Base-by-base conservation (phyloP, 2,888 invertebrate genomes). In the Neoitamus cyanurus region DNA sequence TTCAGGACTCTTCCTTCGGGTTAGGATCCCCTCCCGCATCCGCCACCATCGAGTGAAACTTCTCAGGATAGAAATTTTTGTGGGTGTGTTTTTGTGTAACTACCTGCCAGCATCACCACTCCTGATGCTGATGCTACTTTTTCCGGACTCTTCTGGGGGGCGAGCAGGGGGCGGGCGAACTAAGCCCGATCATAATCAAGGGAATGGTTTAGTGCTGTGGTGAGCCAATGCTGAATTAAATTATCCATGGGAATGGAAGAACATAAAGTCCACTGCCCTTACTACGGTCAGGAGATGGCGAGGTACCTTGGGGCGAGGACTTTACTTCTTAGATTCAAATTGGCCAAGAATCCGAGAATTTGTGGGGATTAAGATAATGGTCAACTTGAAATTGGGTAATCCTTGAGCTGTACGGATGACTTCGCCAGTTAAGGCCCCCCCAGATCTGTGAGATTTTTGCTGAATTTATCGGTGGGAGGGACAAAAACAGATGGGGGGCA, bases 361-460 rank as follows among this genome's bases (percentile, higher is more conserved):
- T 78, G 58, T 78, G 48, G 20, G 78, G 78, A 78, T 78, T 78
- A 48, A 78, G 78, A 30, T 78, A 78, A 78, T 58, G 58, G 58
- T 78, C 34, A 78, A 78, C 58, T 78, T 48, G 78, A 48, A 15
- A 70, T 42, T 20, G 48, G 20, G 48, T 78, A 78, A 78, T 58
- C 78, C 78, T 78, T 48, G n/a, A 31, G 20, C 58, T 48, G 31
- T 58, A 78, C 78, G 78, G 78, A 20, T 78, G 78, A 78, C 46
- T 78, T 48, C 48, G 15, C 13, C 42, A 78, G 58, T 78, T 78
- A 78, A 78, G 58, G 31, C 58, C 42, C 42, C n/a, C 34, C 34
- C 20, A 70, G 70, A 31, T 30, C 25, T 70, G 5, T 7, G 31
- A 34, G 70, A 70, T 70, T 70, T 70, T 70, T 70, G 31, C 1